These are phyloP conservation scores for Gryllus bimaculatus DNA, from an alignment of 1,140 invertebrate genomes.

Conservation along the genomic window DNA sequence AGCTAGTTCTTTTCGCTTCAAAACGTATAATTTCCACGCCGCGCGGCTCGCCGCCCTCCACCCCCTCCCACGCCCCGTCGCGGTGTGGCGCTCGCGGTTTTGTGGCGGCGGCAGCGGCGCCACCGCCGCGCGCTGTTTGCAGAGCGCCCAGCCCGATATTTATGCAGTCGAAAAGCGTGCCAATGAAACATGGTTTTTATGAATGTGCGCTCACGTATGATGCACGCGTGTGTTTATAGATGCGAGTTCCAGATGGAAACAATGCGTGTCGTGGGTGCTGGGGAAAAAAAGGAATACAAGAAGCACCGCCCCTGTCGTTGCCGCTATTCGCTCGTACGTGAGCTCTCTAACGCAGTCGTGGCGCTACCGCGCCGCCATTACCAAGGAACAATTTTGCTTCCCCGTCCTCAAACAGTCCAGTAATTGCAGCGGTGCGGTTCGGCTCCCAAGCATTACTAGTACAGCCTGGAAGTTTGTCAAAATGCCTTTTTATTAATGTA, in stretches of 20 bases:
- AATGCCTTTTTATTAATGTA: too few relatives aligned
- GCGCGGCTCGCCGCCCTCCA: too few relatives aligned
- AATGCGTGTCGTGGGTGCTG: neutral
- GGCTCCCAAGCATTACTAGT: neutral
- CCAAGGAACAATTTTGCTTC: neutral
- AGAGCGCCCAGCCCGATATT: neutral
- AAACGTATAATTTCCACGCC: neutral
- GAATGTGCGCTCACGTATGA: neutral
- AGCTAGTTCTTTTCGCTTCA: neutral
- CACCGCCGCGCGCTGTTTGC: too few relatives aligned
- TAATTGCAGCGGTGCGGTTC: neutral
- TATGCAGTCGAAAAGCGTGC: neutral
- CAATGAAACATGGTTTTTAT: conserved; percentile 6
- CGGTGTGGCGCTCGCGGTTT: neutral
- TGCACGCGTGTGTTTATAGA: neutral
- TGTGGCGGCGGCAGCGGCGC: too few relatives aligned
- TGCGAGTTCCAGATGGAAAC: neutral
- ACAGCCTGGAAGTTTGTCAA: neutral
- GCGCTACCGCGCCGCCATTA: neutral
- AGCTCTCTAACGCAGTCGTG: too few relatives aligned
- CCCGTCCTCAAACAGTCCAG: neutral
- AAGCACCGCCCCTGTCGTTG: neutral
- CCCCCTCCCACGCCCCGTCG: neutral
- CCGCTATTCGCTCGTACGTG: neutral
- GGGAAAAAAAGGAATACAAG: neutral